Conservation (phyloP, 2,888 invertebrate genomes). For the Eristalinus aeneus region DNA sequence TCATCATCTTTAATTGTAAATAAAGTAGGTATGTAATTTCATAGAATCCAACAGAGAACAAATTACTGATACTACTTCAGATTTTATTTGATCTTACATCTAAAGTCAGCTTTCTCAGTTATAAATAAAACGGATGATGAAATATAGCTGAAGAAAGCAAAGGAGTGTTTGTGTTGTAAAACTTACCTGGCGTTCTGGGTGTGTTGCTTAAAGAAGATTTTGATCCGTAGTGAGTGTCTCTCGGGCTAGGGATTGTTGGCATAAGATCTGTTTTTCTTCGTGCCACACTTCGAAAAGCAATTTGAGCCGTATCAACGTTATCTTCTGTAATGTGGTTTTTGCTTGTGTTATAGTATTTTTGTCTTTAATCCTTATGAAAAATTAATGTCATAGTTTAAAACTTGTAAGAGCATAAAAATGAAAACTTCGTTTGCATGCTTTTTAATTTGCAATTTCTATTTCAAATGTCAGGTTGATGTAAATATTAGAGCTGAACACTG, state of each 20-base stretch:
- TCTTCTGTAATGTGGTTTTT: constrained; percentile 78
- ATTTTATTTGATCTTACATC: constrained; percentile 28
- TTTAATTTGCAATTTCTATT: constrained; percentile 25
- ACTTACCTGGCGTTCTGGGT: constrained; percentile 81
- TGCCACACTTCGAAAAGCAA: constrained; percentile 89
- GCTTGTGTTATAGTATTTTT: constrained; percentile 63
- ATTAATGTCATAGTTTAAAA: constrained; percentile 47
- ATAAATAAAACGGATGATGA: constrained; percentile 48
- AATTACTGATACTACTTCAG: constrained; percentile 48
- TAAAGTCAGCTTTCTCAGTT: constrained; percentile 37
- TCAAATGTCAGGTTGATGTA: background rate
- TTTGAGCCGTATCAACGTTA: constrained; percentile 81
- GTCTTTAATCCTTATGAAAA: constrained; percentile 43
- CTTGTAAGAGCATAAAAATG: constrained; percentile 50
- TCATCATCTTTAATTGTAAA: constrained; percentile 45
- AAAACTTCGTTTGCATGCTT: constrained; percentile 63
- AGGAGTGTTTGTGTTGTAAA: constrained; percentile 26
- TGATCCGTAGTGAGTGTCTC: constrained; percentile 83
- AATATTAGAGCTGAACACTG: constrained; percentile 4
- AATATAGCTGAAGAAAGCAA: constrained; percentile 53
- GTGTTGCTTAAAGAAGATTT: constrained; percentile 81
- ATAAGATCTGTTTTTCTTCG: constrained; percentile 94
- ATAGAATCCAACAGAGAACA: constrained; percentile 42
- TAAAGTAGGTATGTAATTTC: constrained; percentile 10
- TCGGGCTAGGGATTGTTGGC: constrained; percentile 91